A percentile compares a stretch with the other conserved stretches of the same genome.
Conservation (phyloP, 2,888 invertebrate species). For the Drymonia ruficornis region DNA sequence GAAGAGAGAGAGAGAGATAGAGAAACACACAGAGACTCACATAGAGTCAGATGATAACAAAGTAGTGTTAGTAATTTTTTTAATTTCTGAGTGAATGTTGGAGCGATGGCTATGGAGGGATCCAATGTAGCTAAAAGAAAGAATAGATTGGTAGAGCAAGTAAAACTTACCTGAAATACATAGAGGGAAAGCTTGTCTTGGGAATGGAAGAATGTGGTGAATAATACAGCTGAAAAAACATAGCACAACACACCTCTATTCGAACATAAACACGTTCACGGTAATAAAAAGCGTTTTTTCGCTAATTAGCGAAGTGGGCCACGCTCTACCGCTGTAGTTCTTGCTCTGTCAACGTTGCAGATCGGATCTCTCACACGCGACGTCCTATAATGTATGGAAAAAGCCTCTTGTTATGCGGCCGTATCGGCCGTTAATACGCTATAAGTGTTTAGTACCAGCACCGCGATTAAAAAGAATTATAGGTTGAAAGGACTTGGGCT, state of each 20-base stretch:
- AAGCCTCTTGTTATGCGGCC: conserved; percentile 5
- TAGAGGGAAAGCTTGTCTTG: too few relatives aligned
- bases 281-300: conserved; percentile 13
- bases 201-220: too few relatives aligned
- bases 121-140: too few relatives aligned
- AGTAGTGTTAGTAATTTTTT: too few relatives aligned
- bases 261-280: conserved; percentile 6
- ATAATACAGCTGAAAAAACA: too few relatives aligned
- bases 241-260: neutral
- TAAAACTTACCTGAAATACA: too few relatives aligned
- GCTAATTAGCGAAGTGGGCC: conserved; percentile 23
- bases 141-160: too few relatives aligned
- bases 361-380: conserved; percentile 56
- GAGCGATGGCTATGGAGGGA: too few relatives aligned
- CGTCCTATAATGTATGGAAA: conserved; percentile 26
- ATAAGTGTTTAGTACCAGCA: neutral
- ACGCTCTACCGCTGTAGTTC: conserved; percentile 14
- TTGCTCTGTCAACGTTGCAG: conserved; percentile 35
- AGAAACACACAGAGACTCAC: too few relatives aligned
- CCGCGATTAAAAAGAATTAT: conserved; percentile 1
- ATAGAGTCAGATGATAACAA: too few relatives aligned
- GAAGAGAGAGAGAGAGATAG: too few relatives aligned
- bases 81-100: too few relatives aligned
- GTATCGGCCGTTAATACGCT: neutral
- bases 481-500: neutral